A percentile compares a stretch with the other conserved stretches of the same genome.
Evolutionary conservation across 1,140 invertebrate species (phyloP).

Genomic region (Galleria mellonella): DNA sequence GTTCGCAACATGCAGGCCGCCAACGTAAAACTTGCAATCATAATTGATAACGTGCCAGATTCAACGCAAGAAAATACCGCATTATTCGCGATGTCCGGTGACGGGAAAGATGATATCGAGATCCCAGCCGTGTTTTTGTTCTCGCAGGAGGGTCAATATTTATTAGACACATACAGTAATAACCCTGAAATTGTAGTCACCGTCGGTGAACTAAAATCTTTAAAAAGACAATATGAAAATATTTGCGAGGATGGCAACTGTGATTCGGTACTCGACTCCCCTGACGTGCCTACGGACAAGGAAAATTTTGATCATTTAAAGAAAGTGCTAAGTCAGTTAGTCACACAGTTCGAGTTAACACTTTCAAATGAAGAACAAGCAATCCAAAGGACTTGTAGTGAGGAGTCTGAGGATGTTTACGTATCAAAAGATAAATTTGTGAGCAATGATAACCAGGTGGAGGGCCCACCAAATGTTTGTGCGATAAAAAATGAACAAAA

Average conservation of each 20-base stretch:
- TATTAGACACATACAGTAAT: constrained; percentile 76
- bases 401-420: constrained; percentile 10
- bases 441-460: constrained; percentile 6
- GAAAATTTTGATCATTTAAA: constrained; percentile 57
- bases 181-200: constrained; percentile 73
- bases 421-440: constrained; percentile 17
- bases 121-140: constrained; percentile 96
- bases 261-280: constrained; percentile 20
- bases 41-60: constrained; percentile 89
- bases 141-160: constrained; percentile 80
- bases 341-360: constrained; percentile 53
- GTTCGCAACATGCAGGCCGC: constrained; percentile 88
- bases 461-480: constrained; percentile 2
- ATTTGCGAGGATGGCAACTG: constrained; percentile 37
- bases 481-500: constrained; percentile 4
- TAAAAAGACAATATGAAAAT: constrained; percentile 32
- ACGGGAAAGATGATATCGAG: constrained; percentile 89
- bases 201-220: constrained; percentile 66
- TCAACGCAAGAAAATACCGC: constrained; percentile 83
- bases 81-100: constrained; percentile 97
- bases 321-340: constrained; percentile 48
- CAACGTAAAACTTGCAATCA: constrained; percentile 90
- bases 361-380: constrained; percentile 29
- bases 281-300: constrained; percentile 19
- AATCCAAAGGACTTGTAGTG: constrained; percentile 13